These are phyloP conservation scores for Odocoileus virginianus DNA, from an alignment of 2,113 vertebrate species.

Conservation along the genomic window DNA sequence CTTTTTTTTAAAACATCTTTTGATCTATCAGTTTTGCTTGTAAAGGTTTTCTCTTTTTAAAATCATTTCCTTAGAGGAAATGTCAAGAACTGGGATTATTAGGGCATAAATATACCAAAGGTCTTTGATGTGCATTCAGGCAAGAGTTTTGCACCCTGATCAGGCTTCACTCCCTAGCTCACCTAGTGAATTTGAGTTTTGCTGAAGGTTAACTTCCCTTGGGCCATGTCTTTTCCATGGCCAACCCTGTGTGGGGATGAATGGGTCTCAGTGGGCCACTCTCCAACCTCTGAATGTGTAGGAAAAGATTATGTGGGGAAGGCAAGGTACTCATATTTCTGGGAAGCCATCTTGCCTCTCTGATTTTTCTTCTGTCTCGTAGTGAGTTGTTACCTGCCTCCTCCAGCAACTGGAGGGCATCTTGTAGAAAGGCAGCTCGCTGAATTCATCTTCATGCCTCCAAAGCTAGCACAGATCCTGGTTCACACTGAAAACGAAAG, in stretches of 20 bases:
- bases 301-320: neutral
- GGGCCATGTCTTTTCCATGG: neutral
- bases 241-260: neutral
- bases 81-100: neutral
- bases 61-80: slow-evolving; percentile 8
- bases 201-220: neutral
- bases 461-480: neutral
- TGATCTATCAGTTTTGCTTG: neutral
- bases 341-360: neutral
- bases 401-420: neutral
- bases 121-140: neutral
- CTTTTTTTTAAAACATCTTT: neutral
- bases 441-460: neutral
- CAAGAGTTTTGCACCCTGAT: neutral
- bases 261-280: neutral
- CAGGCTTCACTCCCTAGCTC: neutral
- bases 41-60: slow-evolving; percentile 6
- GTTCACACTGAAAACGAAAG: neutral
- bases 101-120: neutral
- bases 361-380: neutral
- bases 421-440: neutral
- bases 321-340: neutral
- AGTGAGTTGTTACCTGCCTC: neutral
- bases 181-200: neutral
- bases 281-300: neutral